Percentiles rank a stretch among this genome's conserved stretches.
Evolutionary conservation across 2,888 invertebrate genomes (phyloP).

Genomic region (Orchestes rusci): DNA sequence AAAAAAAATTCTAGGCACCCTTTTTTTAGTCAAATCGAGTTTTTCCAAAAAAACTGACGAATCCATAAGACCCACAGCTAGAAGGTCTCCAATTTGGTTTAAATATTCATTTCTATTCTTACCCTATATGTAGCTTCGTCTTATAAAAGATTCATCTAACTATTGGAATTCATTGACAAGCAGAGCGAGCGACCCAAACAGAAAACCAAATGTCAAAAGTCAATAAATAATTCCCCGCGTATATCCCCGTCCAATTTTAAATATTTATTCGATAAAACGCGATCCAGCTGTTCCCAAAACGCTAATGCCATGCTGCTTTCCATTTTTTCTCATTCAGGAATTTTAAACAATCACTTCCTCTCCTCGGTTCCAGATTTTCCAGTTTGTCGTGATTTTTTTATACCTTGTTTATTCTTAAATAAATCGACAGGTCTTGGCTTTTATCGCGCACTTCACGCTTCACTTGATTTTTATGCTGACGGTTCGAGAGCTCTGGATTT

Average conservation of each 20-base stretch:
- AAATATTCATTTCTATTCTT: too few species aligned
- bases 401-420: conserved; percentile 8
- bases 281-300: conserved; percentile 24
- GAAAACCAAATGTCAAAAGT: conserved; percentile 20
- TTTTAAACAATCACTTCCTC: conserved; percentile 24
- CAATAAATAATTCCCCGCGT: conserved; percentile 24
- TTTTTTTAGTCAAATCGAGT: too few species aligned
- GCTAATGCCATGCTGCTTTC: conserved; percentile 4
- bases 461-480: conserved; percentile 6
- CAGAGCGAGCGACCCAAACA: too few species aligned
- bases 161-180: too few species aligned
- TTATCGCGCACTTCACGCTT: conserved; percentile 12
- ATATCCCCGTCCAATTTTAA: conserved; percentile 19
- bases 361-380: conserved; percentile 1
- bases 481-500: too few species aligned
- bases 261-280: conserved; percentile 25
- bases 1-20: too few species aligned
- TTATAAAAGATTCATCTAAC: too few species aligned
- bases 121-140: too few species aligned
- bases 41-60: too few species aligned
- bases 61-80: too few species aligned
- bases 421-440: conserved; percentile 6
- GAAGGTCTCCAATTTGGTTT: too few species aligned
- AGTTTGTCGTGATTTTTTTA: conserved; percentile 3
- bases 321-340: conserved; percentile 19